Conservation (phyloP, 2,797 vertebrate genomes). For the Rhynchonycteris naso region DNA sequence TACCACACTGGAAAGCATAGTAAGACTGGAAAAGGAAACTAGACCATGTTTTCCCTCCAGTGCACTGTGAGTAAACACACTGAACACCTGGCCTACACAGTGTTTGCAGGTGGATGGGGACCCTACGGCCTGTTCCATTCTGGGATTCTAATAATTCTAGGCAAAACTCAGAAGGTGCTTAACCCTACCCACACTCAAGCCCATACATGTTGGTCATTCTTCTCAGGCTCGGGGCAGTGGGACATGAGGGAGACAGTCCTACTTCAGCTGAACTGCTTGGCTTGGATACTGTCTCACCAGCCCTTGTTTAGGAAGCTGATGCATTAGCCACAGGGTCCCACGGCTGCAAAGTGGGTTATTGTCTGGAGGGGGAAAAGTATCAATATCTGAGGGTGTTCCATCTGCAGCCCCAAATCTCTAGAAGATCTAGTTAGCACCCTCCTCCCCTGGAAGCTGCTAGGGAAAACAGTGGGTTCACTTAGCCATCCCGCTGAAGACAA, state of each 20-base stretch:
- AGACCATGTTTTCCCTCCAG: background rate
- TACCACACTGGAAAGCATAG: background rate
- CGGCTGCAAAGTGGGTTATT: conserved; percentile 13
- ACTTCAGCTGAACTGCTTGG: background rate
- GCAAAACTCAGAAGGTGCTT: background rate
- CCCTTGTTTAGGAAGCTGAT: background rate
- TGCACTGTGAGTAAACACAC: background rate
- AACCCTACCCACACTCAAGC: background rate
- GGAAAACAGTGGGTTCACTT: conserved; percentile 56
- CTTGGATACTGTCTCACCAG: background rate
- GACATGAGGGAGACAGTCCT: background rate
- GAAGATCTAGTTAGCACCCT: conserved; percentile 34
- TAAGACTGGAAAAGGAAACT: background rate
- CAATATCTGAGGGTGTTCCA: background rate
- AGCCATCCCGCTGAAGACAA: conserved; percentile 64
- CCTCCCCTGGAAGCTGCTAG: conserved; percentile 10
- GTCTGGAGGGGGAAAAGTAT: conserved; percentile 17
- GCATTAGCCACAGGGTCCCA: background rate
- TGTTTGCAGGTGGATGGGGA: background rate
- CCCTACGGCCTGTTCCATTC: background rate
- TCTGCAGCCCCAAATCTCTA: background rate
- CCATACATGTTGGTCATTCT: background rate
- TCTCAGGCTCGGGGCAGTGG: background rate
- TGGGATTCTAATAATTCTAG: background rate
- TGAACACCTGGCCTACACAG: background rate